These are phyloP conservation scores for Muschampia staudingeri DNA, from an alignment of 2,888 invertebrate genomes.

Conservation along the genomic window DNA sequence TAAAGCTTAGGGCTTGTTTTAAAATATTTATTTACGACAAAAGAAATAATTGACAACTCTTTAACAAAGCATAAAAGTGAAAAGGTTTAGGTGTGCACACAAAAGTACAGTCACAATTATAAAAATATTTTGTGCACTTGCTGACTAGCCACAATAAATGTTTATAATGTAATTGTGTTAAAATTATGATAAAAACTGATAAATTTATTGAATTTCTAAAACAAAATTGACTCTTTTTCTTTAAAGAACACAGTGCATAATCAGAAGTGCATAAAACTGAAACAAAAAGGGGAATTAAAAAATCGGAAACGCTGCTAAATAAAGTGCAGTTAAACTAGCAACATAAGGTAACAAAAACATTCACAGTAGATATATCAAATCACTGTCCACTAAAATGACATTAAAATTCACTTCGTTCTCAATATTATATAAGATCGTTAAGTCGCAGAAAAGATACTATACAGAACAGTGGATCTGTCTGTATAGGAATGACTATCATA, in stretches of 20 bases:
- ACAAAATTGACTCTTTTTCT: background rate
- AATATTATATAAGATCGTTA: background rate
- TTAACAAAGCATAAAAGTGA: conserved; percentile 27
- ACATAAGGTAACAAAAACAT: conserved; percentile 12
- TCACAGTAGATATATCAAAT: background rate
- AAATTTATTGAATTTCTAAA: background rate
- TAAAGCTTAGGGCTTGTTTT: background rate
- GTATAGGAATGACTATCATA: background rate
- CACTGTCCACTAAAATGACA: background rate
- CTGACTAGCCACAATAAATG: background rate
- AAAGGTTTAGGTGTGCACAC: conserved; percentile 33
- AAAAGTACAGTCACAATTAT: conserved; percentile 21
- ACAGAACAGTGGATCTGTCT: background rate
- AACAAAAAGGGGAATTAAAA: conserved; percentile 30
- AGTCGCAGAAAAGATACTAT: too few species aligned
- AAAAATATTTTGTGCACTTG: conserved; percentile 35
- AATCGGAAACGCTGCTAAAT: conserved; percentile 41
- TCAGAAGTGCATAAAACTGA: conserved; percentile 35
- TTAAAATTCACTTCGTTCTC: too few species aligned
- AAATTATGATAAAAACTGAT: background rate
- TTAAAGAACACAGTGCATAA: conserved; percentile 18
- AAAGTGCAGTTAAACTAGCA: conserved; percentile 47
- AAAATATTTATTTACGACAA: too few species aligned
- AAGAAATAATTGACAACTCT: conserved; percentile 13
- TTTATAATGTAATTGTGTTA: background rate